Base-by-base conservation (phyloP, 2,888 invertebrate species). In the Strigamia maritima region DNA sequence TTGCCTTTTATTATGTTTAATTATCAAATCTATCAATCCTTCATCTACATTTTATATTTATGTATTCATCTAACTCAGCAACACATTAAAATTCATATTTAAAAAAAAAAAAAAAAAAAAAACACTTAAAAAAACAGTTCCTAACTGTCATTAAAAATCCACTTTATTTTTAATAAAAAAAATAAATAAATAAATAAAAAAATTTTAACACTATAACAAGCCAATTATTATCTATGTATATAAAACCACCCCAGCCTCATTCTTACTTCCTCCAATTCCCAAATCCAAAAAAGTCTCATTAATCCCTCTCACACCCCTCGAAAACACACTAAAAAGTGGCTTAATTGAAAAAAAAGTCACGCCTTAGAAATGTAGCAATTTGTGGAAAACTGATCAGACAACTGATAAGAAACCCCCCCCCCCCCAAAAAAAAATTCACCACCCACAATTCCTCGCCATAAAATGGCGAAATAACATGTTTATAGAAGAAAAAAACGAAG, bases 311-410 rank as follows among this genome's bases (percentile, higher is more conserved):
- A 16, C 60, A 16, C 24, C 60, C 60, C 60, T 24, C 60, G n/a
- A 60, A 19, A 60, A 19, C 60, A 49, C 49, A 19, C 60, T 24
- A 60, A 60, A 24, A 60, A 60, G 24, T 24, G 24, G 12, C 60
- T 60, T 60, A 60, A 60, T 60, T 60, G 60, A 60, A 60, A 60
- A 60, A 60, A 60, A 60, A 60, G 60, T 60, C 60, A 60, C 60
- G 60, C 60, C 60, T 60, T 60, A 60, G 60, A 60, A 60, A 60
- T 60, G 60, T 60, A 60, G 60, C 60, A 60, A 60, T 60, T 60
- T 60, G 60, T 60, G 60, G 60, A 60, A 60, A 60, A 60, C 60
- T 60, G 60, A 60, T 60, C 60, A 60, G n/a, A 60, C 60, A 60
- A 60, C 3, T 60, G 60, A 60, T 60, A 60, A 60, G 22, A 60